Conservation (phyloP, 2,888 invertebrate genomes). For the Dicyrtoma fusca region DNA sequence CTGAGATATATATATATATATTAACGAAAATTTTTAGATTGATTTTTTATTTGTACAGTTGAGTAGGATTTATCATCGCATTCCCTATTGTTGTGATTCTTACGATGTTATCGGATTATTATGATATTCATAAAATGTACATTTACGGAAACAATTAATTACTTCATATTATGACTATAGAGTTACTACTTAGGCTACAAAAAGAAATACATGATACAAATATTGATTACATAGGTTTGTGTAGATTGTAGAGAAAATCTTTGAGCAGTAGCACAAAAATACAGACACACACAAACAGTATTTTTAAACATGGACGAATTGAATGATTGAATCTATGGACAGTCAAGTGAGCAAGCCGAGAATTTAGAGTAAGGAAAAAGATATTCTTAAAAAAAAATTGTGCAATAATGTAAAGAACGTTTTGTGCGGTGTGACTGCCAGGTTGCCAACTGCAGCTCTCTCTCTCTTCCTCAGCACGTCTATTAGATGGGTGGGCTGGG, state of each 20-base stretch:
- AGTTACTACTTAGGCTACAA: neutral
- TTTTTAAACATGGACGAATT: slow-evolving; percentile 13
- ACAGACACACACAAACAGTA: slow-evolving; percentile 30
- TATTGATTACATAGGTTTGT: slow-evolving; percentile 10
- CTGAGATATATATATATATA: neutral
- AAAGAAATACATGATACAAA: neutral
- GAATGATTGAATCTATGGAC: neutral
- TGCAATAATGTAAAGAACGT: slow-evolving; percentile 12
- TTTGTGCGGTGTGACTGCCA: slow-evolving; percentile 28
- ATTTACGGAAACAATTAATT: too few species aligned
- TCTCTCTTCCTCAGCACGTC: slow-evolving; percentile 9
- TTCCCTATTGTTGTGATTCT: slow-evolving; percentile 32
- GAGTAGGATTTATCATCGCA: neutral
- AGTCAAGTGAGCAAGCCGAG: too few species aligned
- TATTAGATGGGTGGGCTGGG: neutral
- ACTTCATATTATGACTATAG: neutral
- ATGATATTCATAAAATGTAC: too few species aligned
- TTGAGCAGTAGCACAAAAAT: slow-evolving; percentile 8
- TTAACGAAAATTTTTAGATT: neutral
- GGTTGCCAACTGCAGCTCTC: slow-evolving; percentile 9
- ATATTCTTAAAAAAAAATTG: neutral
- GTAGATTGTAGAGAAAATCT: neutral
- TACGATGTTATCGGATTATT: neutral
- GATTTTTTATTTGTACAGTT: slow-evolving; percentile 1
- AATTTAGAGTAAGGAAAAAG: too few species aligned